A percentile compares a stretch with the other conserved stretches of the same genome.
phyloP scores from a whole-genome alignment of 1,140 invertebrate species.

The Tenebrio molitor region DNA sequence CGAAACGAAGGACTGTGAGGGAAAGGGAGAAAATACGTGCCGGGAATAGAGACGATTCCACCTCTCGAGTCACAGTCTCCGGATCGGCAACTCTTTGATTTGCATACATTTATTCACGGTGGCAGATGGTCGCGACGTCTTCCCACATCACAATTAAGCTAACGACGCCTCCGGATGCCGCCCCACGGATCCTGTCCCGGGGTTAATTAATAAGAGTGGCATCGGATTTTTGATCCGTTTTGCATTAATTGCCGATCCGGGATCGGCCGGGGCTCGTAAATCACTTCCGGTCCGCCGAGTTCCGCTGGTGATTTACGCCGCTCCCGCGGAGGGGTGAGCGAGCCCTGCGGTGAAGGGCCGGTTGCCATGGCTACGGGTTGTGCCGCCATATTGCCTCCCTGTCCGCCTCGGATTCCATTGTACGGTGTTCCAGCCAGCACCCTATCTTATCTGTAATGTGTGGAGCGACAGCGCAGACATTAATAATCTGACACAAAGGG shows the following conservation, averaged over 20 bases:
- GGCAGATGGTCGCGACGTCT: conserved; percentile 51
- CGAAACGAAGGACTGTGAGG: conserved; percentile 49
- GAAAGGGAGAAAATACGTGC: conserved; percentile 55
- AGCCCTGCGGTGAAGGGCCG: conserved; percentile 52
- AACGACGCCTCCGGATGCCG: no score
- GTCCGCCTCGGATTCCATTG: conserved; percentile 53
- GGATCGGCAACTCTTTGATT: conserved; percentile 51
- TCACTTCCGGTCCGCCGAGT: conserved; percentile 44
- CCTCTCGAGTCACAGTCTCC: conserved; percentile 41
- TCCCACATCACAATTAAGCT: conserved; percentile 44
- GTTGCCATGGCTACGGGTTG: conserved; percentile 54
- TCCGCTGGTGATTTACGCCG: conserved; percentile 40
- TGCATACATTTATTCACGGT: conserved; percentile 55
- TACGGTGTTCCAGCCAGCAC: conserved; percentile 51
- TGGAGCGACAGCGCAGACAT: conserved; percentile 55
- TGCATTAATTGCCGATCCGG: conserved; percentile 46
- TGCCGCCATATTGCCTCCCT: conserved; percentile 57
- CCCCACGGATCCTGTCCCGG: no score
- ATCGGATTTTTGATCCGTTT: neutral
- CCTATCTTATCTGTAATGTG: conserved; percentile 58
- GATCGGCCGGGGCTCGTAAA: conserved; percentile 45
- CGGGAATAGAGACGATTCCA: conserved; percentile 49
- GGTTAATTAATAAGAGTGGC: neutral
- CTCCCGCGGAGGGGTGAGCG: conserved; percentile 52
- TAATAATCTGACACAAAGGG: conserved; percentile 57